Base-by-base conservation (phyloP, 2,888 invertebrate genomes). In the Tipula lateralis region DNA sequence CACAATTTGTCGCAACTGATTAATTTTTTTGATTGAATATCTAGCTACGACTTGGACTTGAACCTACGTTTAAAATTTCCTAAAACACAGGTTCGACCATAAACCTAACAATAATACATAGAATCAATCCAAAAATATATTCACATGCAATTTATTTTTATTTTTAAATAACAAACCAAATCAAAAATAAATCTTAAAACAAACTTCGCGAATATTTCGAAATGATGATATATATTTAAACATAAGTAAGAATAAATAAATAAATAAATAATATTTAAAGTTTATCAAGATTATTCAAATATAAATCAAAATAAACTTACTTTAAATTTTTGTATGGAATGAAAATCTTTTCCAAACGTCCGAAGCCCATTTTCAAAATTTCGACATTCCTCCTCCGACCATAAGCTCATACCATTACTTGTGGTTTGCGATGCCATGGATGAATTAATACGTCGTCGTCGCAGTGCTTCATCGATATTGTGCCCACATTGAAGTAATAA, bases 351-450 rank as follows among this genome's bases (percentile, higher is more conserved):
- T 34, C 99, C 99, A 88, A 96, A 97, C 85, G 94, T 94, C 88
- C 97, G 93, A 7, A 99, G 93, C 50, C 99, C 99, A 88, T 96
- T 95, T 92, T 99, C 99, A 91, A 99, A 99, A 90, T 97, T 97
- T 85, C 96, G 93, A 90, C 98, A 98, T 89, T 99, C 99, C 88
- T 98, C 98, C 89, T 99, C 98, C 1, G 98, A 97, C 98, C 99
- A 99, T 1, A 96, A 92, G 87, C 96, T 96, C 92, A 95, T 94
- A 0, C 94, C 93, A 87, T 95, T 95, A 13, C 92, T 91, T 3
- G 92, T 88, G 9, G 89, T 88, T 84, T 95, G 92, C 6, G 93
- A 93, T 5, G 86, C 86, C 0, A 92, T 92, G 84, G 95, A 92
- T 6, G 93, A 93, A 86, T 95, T 94, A 88, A 96, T 93, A 83